Base-by-base conservation (phyloP, 2,888 invertebrate species). In the Sturmia bella region DNA sequence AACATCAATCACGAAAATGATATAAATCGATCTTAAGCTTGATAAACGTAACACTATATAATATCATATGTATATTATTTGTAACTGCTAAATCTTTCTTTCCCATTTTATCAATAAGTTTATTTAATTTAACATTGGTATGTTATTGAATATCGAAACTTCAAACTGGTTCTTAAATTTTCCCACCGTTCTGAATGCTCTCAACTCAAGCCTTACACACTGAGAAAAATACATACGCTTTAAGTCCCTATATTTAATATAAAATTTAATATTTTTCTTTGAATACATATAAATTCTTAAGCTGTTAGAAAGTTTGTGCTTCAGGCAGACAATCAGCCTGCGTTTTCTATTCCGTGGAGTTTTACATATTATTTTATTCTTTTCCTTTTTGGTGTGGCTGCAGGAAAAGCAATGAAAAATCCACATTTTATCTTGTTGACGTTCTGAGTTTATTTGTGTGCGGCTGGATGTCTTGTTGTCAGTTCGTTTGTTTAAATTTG, bases 381-480 rank as follows among this genome's bases (percentile, higher is more conserved):
- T 27, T 6, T 27, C 32, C 9, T 32, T 3, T 32, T 3, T 32
- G 3, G 3, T 7, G 32, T 78, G 50, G 5, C 39, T 48, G 17
- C 17, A 39, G 57, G 68, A 21, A 61, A 70, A 45, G 52, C 21
- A 41, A 48, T 41, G 17, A 64, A 59, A 74, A 64, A 74, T 78
- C 61, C 78, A 82, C 82, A 74, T 82, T 82, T 78, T 82, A 74
- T 82, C 78, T 78, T 78, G 78, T 68, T 54, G 72, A 66, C 59
- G 45, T 79, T 52, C 72, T 45, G 37, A 59, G 37, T 59, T 69
- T 73, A 68, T 79, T 73, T 79, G 78, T 66, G 45, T 79, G 78
- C 69, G 76, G 76, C 76, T 54, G 59, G 52, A 17, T 73, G 78
- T 68, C 66, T 79, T 66, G 59, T 54, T 79, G 72, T 73, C 78